Conservation (phyloP, 2,113 vertebrate genomes). For the Odontesthes bonariensis region DNA sequence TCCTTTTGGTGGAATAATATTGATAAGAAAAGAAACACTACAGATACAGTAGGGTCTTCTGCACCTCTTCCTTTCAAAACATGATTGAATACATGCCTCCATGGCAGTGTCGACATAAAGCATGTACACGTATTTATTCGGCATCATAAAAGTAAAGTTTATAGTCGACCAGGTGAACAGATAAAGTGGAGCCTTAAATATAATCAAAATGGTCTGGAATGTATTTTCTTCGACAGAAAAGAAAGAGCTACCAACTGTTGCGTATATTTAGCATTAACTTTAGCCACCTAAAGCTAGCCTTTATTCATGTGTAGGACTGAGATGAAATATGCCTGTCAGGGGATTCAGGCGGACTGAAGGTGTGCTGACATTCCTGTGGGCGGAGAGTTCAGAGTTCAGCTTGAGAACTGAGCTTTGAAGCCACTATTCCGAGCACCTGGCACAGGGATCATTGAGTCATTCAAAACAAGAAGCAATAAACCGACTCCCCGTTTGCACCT, state of each 20-base stretch:
- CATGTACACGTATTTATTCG: not conserved
- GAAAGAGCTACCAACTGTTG: conserved; percentile 7
- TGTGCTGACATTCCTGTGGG: conserved; percentile 39
- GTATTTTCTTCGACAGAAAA: not conserved
- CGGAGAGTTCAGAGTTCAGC: conserved; percentile 52
- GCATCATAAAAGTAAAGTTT: conserved; percentile 14
- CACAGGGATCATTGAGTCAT: not conserved
- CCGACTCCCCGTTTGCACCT: not conserved
- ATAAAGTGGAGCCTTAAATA: not conserved
- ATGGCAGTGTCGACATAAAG: not conserved
- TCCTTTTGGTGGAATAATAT: too few relatives aligned
- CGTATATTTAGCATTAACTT: not conserved
- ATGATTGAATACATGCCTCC: not conserved
- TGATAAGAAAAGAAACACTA: too few relatives aligned
- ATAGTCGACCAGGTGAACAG: not conserved
- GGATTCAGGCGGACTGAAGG: conserved; percentile 31
- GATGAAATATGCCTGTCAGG: conserved; percentile 19
- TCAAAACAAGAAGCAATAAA: not conserved
- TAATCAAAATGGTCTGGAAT: not conserved
- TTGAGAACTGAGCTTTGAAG: conserved; percentile 20
- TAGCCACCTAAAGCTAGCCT: not conserved
- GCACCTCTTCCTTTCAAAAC: too few relatives aligned
- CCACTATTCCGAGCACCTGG: conserved; percentile 30
- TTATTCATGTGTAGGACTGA: conserved; percentile 4
- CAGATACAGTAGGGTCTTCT: too few relatives aligned